A percentile compares a stretch with the other conserved stretches of the same genome.
Conservation (phyloP, 2,797 vertebrate species). For the Neomorphus geoffroyi region DNA sequence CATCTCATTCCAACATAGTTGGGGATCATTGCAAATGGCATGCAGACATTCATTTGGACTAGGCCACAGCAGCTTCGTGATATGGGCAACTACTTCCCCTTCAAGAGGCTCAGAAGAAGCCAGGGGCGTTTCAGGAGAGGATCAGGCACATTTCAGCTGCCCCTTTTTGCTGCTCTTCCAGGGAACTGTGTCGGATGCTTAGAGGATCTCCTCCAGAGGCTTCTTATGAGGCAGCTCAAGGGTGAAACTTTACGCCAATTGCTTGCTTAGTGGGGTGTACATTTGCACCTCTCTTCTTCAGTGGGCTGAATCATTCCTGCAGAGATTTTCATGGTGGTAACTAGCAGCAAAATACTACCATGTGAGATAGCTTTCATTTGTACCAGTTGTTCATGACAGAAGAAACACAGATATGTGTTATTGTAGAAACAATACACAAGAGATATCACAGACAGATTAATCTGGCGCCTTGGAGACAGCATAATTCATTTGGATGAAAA, state of each 20-base stretch:
- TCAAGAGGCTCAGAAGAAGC: not conserved
- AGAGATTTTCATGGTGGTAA: not conserved
- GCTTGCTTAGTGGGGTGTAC: not conserved
- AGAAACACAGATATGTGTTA: not conserved
- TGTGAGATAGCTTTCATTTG: not conserved
- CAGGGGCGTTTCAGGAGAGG: not conserved
- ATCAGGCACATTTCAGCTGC: not conserved
- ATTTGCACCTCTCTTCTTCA: not conserved
- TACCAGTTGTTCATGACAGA: not conserved
- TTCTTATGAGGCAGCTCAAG: not conserved
- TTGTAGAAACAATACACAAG: constrained; percentile 13
- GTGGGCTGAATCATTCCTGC: not conserved
- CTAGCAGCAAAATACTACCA: not conserved
- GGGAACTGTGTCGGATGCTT: not conserved
- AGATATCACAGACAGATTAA: constrained; percentile 49
- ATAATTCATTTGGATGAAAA: constrained; percentile 51
- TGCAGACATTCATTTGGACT: not conserved
- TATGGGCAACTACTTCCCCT: not conserved
- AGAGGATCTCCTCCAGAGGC: not conserved
- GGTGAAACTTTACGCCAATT: not conserved
- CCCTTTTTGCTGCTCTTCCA: not conserved
- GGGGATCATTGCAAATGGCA: not conserved
- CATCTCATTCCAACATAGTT: not conserved
- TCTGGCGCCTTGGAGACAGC: constrained; percentile 45
- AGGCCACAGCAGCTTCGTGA: not conserved